Conservation (phyloP, 2,888 invertebrate species). For the Phyllotreta striolata region DNA sequence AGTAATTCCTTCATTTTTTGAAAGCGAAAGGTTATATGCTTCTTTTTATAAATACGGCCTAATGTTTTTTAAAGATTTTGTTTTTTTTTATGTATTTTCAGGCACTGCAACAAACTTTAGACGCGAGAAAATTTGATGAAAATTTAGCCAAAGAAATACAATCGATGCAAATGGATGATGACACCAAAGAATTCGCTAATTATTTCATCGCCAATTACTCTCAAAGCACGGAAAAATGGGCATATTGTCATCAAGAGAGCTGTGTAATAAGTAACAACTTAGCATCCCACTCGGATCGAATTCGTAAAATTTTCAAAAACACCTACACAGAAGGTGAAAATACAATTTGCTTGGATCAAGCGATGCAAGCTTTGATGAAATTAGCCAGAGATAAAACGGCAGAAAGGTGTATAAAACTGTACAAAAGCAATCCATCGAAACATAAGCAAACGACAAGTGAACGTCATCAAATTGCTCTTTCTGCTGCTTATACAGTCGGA, state of each 20-base stretch:
- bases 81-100: not conserved
- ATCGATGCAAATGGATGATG: slow-evolving; percentile 16
- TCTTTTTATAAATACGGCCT: too few species aligned
- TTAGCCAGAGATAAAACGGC: not conserved
- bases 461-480: slow-evolving; percentile 8
- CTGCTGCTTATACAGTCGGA: not conserved
- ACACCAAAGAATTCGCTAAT: slow-evolving; percentile 33
- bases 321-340: slow-evolving; percentile 10
- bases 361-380: not conserved
- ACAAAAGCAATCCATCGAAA: not conserved
- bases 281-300: slow-evolving; percentile 24
- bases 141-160: not conserved
- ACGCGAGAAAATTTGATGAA: not conserved
- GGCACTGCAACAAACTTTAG: slow-evolving; percentile 10
- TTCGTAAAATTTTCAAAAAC: slow-evolving; percentile 40
- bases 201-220: slow-evolving; percentile 34
- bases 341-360: slow-evolving; percentile 1
- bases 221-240: slow-evolving; percentile 30
- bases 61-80: not conserved
- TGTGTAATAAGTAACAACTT: slow-evolving; percentile 33
- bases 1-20: too few species aligned
- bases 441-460: not conserved
- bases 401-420: slow-evolving; percentile 2
- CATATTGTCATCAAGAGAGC: slow-evolving; percentile 35
- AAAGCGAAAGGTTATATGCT: too few species aligned